These are phyloP conservation scores for Drosophila pachea DNA, from an alignment of 1,140 invertebrate species.

Conservation along the genomic window DNA sequence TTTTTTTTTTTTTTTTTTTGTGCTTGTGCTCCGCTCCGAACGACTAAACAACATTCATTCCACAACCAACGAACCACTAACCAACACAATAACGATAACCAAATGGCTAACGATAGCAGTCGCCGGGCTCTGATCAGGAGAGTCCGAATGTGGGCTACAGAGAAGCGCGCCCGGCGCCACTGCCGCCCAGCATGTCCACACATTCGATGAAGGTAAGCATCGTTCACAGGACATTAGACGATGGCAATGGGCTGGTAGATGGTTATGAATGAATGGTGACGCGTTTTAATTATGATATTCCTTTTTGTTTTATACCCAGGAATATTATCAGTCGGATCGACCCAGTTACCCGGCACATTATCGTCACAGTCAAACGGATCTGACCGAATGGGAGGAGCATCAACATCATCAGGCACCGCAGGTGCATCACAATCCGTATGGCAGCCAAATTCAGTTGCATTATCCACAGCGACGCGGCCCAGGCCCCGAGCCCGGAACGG, in stretches of 20 bases:
- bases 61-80: constrained; percentile 28
- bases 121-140: constrained; percentile 77
- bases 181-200: constrained; percentile 77
- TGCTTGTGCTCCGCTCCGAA: constrained; percentile 28
- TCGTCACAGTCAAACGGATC: constrained; percentile 77
- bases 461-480: constrained; percentile 62
- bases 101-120: constrained; percentile 50
- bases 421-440: constrained; percentile 69
- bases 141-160: constrained; percentile 67
- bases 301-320: constrained; percentile 37
- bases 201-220: constrained; percentile 78
- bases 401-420: constrained; percentile 56
- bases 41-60: constrained; percentile 34
- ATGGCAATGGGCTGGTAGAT: background rate
- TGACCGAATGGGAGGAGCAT: constrained; percentile 78
- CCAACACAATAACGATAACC: constrained; percentile 32
- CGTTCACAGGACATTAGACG: background rate
- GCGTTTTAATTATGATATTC: constrained; percentile 52
- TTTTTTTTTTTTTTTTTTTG: constrained; percentile 5
- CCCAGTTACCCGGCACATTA: constrained; percentile 70
- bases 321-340: constrained; percentile 78
- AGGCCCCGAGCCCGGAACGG: constrained; percentile 40
- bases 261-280: background rate
- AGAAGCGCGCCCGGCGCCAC: constrained; percentile 64
- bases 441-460: constrained; percentile 66